Evolutionary conservation across 2,888 invertebrate species (phyloP).

Genomic region (Itoplectis maculator): DNA sequence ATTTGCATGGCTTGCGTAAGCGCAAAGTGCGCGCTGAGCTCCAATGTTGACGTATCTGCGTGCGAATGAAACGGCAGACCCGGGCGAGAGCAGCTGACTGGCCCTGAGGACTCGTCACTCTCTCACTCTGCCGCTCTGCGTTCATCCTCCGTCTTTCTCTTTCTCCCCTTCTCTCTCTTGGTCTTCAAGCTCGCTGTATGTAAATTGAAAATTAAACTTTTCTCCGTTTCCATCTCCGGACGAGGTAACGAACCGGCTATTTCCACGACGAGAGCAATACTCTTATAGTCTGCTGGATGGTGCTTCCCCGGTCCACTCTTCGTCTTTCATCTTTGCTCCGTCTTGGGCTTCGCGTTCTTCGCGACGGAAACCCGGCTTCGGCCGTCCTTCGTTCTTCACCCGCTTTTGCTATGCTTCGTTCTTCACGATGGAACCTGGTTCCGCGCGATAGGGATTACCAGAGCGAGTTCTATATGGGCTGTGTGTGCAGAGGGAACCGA

Average conservation of each 20-base stretch:
- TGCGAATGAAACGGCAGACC: constrained; percentile 8
- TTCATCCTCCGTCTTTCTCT: neutral
- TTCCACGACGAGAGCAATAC: constrained; percentile 49
- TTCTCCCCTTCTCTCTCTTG: constrained; percentile 6
- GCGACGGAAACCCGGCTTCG: constrained; percentile 7
- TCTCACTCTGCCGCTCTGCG: too few relatives aligned
- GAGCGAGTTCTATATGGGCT: constrained; percentile 23
- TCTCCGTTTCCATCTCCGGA: constrained; percentile 58
- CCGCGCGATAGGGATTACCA: constrained; percentile 32
- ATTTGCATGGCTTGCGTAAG: constrained; percentile 61
- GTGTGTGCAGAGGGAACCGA: neutral
- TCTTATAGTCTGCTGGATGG: constrained; percentile 9
- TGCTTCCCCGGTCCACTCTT: neutral
- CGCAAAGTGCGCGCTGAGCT: constrained; percentile 45
- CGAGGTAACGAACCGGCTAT: constrained; percentile 66
- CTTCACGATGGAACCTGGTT: constrained; percentile 21
- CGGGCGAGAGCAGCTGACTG: neutral
- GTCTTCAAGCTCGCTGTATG: constrained; percentile 50
- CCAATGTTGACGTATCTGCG: constrained; percentile 45
- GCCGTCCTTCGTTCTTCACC: neutral
- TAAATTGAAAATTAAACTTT: constrained; percentile 69
- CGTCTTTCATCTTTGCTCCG: constrained; percentile 20
- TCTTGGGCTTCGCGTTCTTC: neutral
- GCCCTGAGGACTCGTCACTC: constrained; percentile 17
- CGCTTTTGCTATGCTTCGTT: neutral